Percentiles rank a stretch among this genome's conserved stretches.
These are phyloP conservation scores for Volucella bombylans DNA, from an alignment of 2,888 invertebrate genomes.

Conservation along the genomic window DNA sequence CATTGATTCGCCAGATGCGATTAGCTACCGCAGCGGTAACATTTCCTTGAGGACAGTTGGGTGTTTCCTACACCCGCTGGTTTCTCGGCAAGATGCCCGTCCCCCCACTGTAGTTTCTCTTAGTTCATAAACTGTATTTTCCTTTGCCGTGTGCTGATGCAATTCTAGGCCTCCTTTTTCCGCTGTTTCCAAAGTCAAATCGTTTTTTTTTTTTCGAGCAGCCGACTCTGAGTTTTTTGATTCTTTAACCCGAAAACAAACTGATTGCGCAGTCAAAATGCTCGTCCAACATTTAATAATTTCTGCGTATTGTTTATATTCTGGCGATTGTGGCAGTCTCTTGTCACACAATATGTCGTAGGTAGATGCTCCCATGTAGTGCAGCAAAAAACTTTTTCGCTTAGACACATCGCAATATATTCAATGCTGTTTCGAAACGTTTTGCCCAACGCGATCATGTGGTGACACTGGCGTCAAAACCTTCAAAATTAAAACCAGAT, in stretches of 20 bases:
- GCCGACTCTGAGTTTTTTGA: no score
- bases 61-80: no score
- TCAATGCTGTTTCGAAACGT: conserved; percentile 26
- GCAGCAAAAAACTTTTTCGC: neutral
- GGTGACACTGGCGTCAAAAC: neutral
- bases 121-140: no score
- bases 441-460: conserved; percentile 24
- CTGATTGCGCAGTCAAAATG: neutral
- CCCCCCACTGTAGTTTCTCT: no score
- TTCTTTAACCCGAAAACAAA: no score
- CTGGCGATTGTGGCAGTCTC: neutral
- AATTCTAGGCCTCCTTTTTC: no score
- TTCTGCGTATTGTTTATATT: conserved; percentile 3
- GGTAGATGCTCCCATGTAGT: neutral
- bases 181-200: no score
- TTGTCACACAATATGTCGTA: conserved; percentile 20
- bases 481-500: no score
- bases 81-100: no score
- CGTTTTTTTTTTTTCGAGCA: no score
- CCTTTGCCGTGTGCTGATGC: no score
- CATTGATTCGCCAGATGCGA: conserved; percentile 37
- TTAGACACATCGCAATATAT: neutral
- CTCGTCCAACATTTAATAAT: neutral
- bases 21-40: conserved; percentile 42
- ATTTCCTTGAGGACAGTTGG: conserved; percentile 9